Evolutionary conservation across 2,888 invertebrate genomes (phyloP), one percentile per base, ranked within the genome.

Genomic region (Microplitis deprimator): DNA sequence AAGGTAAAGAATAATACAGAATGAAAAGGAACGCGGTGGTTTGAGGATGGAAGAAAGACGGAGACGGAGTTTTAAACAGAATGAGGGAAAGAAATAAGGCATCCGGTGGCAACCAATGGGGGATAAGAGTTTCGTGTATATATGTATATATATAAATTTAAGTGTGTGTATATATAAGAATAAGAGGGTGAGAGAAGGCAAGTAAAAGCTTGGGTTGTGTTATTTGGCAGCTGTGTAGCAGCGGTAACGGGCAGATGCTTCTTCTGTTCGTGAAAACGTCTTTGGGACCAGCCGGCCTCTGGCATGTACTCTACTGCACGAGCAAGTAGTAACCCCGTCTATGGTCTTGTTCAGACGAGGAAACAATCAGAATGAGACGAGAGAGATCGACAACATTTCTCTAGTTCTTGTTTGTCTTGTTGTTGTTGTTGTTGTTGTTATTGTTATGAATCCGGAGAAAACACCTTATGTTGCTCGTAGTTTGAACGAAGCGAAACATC

Each of bases 181-280:
- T 70, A 67, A 76, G 74, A 77, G 62, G 78, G 77, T 69, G 79
- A 77, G 78, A 79, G 79, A 74, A 78, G 77, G 79, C 70, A 77
- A 82, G 50, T 50, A 50, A 50, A 50, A 50, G 79, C 81, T 81
- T 78, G 82, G 81, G 80, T 84, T 82, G 83, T 84, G 83, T 85
- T 86, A 86, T 86, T 86, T 84, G 83, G 86, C 86, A 86, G 86
- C 86, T 86, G 86, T 84, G 84, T 82, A 81, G 83, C 83, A 85
- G 82, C 82, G 79, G 84, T 81, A 79, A 77, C 80, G 82, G 84
- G 86, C 88, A 88, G 88, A 88, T 88, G 88, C 88, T 86, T 50
- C 50, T 50, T 50, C 50, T 50, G 50, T 50, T 81, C 82, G 84
- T 85, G 83, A 84, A 85, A 86, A 85, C 86, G 85, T 87, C 85